Evolutionary conservation across 2,888 invertebrate genomes (phyloP).

Genomic region (Drosophila quinaria): DNA sequence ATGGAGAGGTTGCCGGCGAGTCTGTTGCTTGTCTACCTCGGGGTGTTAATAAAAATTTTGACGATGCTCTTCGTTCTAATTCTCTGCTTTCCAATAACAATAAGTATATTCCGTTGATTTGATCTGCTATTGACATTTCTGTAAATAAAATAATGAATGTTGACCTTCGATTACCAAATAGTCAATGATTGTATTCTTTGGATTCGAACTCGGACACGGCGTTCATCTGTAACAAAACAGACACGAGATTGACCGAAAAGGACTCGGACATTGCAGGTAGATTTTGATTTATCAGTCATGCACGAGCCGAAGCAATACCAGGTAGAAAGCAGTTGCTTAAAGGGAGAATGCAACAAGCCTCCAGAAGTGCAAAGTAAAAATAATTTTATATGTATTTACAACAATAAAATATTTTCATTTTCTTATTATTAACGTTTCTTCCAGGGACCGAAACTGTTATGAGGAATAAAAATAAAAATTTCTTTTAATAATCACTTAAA

Average conservation of each 20-base stretch:
- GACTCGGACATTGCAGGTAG: neutral
- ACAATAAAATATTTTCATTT: too few relatives aligned
- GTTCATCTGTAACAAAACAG: neutral
- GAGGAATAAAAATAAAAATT: too few relatives aligned
- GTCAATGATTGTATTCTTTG: neutral
- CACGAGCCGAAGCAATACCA: neutral
- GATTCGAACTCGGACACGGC: neutral
- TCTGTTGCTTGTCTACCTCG: slow-evolving; percentile 1
- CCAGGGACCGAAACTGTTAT: too few relatives aligned
- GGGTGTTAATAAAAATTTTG: neutral
- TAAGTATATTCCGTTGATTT: neutral
- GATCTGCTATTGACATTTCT: neutral
- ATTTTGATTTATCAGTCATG: neutral
- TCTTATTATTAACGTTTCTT: too few relatives aligned
- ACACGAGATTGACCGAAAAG: neutral
- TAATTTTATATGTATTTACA: too few relatives aligned
- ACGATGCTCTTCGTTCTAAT: neutral
- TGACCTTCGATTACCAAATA: neutral
- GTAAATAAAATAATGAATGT: slow-evolving; percentile 1
- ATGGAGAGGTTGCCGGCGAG: neutral
- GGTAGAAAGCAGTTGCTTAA: neutral
- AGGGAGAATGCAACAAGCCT: neutral
- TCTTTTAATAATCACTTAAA: too few relatives aligned
- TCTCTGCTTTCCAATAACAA: neutral
- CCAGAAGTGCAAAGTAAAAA: neutral